Conservation (phyloP, 2,113 vertebrate species). For the Zosterops hypoxanthus region DNA sequence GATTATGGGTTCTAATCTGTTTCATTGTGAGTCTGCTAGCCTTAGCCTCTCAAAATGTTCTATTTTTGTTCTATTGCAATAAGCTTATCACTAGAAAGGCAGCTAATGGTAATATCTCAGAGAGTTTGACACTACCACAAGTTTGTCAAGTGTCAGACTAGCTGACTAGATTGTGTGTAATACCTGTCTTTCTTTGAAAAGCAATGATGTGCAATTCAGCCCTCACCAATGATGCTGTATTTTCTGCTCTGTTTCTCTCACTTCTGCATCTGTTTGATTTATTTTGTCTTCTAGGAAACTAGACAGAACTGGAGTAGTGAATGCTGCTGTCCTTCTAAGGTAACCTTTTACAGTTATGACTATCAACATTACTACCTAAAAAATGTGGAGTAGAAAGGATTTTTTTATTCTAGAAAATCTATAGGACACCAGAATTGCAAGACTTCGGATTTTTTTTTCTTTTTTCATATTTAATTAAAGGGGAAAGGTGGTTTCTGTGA, state of each 20-base stretch:
- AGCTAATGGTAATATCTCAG: conserved; percentile 12
- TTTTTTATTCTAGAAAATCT: not conserved
- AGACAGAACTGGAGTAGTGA: not conserved
- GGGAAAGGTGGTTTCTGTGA: not conserved
- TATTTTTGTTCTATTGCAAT: not conserved
- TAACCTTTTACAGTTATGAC: not conserved
- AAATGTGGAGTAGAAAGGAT: not conserved
- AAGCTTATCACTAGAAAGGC: conserved; percentile 13
- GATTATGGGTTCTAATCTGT: conserved; percentile 16
- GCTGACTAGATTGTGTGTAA: not conserved
- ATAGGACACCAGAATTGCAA: not conserved
- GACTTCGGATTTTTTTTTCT: not conserved
- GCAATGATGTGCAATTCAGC: not conserved
- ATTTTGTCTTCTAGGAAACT: not conserved
- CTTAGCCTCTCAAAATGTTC: not conserved
- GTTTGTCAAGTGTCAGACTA: not conserved
- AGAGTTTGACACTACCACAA: not conserved
- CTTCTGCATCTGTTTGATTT: not conserved
- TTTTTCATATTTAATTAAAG: not conserved
- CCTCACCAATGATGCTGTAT: not conserved
- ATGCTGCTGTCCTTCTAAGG: not conserved
- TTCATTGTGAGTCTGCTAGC: not conserved
- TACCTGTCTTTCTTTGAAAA: not conserved
- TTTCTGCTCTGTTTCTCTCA: not conserved
- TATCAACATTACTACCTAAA: not conserved